Percentiles rank a stretch among this genome's conserved stretches.
Conservation (phyloP, 2,888 invertebrate species). For the Sinodicranocentrus sp. region DNA sequence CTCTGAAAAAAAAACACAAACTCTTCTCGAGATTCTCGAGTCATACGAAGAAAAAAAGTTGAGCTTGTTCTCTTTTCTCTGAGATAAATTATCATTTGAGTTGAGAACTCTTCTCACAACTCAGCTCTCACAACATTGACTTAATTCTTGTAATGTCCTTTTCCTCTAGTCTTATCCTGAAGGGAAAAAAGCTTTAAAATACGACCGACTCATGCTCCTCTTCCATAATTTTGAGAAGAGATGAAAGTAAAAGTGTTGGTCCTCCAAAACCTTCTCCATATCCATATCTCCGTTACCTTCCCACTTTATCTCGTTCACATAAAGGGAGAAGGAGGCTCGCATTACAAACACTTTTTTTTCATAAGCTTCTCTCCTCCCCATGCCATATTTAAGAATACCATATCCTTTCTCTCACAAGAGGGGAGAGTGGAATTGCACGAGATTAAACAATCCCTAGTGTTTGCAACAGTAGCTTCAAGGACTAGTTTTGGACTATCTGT, state of each 20-base stretch:
- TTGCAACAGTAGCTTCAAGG: background rate
- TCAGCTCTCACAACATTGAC: conserved; percentile 28
- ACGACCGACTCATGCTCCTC: conserved; percentile 48
- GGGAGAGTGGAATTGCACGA: conserved; percentile 16
- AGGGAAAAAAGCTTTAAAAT: no score
- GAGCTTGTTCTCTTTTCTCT: conserved; percentile 5
- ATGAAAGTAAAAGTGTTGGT: conserved; percentile 9
- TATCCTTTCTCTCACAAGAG: background rate
- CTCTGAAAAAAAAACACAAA: background rate
- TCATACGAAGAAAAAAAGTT: no score
- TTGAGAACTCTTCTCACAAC: conserved; percentile 36
- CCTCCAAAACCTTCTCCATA: no score
- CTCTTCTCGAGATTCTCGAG: no score
- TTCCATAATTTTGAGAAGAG: conserved; percentile 52
- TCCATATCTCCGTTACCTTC: no score
- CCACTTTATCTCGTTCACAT: no score
- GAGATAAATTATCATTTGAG: conserved; percentile 48
- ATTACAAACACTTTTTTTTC: background rate
- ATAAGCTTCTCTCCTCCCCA: no score
- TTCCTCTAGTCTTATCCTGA: conserved; percentile 11
- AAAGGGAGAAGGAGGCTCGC: background rate
- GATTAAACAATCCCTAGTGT: conserved; percentile 28
- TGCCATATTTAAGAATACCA: no score
- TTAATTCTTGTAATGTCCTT: conserved; percentile 40
- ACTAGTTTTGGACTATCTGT: conserved; percentile 42